These are phyloP conservation scores for Peucedramus taeniatus DNA, from an alignment of 2,113 vertebrate genomes.

Conservation along the genomic window DNA sequence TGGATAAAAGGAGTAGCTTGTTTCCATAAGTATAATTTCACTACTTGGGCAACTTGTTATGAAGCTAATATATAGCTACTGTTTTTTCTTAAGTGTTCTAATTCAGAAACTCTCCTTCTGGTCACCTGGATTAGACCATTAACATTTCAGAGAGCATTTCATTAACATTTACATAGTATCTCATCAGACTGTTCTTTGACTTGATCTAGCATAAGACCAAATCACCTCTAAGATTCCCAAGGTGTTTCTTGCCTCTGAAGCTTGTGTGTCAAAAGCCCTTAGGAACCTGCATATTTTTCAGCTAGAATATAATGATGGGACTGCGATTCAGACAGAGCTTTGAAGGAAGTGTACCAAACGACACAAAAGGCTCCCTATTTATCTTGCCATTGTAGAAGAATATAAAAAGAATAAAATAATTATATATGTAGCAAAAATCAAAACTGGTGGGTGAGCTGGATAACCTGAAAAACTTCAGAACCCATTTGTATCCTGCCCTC, in stretches of 20 bases:
- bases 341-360: neutral
- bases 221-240: slow-evolving; percentile 35
- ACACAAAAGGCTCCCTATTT: neutral
- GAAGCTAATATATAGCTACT: neutral
- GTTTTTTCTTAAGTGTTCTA: neutral
- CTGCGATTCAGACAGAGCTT: neutral
- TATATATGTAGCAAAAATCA: neutral
- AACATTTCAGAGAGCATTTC: slow-evolving; percentile 47
- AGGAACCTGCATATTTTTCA: neutral
- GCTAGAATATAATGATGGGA: slow-evolving; percentile 17
- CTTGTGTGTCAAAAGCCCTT: slow-evolving; percentile 6
- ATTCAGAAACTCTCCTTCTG: neutral
- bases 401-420: neutral
- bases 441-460: neutral
- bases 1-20: neutral
- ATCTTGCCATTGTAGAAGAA: neutral
- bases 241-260: slow-evolving; percentile 26
- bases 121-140: slow-evolving; percentile 33
- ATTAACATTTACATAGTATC: slow-evolving; percentile 45
- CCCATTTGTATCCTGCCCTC: neutral
- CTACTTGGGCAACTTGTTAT: neutral
- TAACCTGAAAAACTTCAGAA: slow-evolving; percentile 9
- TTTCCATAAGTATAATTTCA: neutral
- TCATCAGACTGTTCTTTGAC: slow-evolving; percentile 33
- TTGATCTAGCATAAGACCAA: neutral